Conservation (phyloP, 2,888 invertebrate genomes). For the Athetis lepigone region DNA sequence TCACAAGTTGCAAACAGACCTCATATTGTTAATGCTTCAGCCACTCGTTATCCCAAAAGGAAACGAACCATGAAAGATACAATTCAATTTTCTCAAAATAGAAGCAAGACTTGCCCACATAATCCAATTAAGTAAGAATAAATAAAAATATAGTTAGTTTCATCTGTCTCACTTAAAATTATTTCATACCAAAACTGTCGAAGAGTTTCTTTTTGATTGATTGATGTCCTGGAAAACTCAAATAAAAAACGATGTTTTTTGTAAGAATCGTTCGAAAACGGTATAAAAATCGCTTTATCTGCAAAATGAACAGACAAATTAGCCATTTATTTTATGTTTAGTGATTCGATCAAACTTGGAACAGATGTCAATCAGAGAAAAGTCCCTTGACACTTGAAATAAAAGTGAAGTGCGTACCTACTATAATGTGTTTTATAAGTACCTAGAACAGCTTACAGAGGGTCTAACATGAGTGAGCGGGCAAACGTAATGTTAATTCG, state of each 20-base stretch:
- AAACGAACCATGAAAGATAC: constrained; percentile 33
- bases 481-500: no score
- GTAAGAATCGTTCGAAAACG: constrained; percentile 1
- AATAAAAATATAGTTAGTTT: constrained; percentile 39
- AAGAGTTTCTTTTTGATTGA: constrained; percentile 44
- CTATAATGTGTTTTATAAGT: constrained; percentile 5
- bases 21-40: constrained; percentile 29
- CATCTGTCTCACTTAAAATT: constrained; percentile 28
- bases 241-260: constrained; percentile 15
- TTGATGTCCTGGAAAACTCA: constrained; percentile 46
- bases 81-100: constrained; percentile 45
- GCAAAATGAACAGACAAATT: constrained; percentile 17
- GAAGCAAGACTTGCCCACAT: constrained; percentile 23
- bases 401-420: background rate
- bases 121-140: constrained; percentile 40
- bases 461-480: background rate
- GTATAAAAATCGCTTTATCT: constrained; percentile 24
- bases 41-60: constrained; percentile 36
- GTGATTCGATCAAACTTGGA: constrained; percentile 8
- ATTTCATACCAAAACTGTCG: constrained; percentile 37
- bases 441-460: background rate
- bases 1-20: constrained; percentile 12
- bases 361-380: constrained; percentile 25
- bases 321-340: constrained; percentile 32
- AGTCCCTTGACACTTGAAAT: constrained; percentile 5